A percentile compares a stretch with the other conserved stretches of the same genome.
Conservation (phyloP, 1,140 invertebrate genomes). For the Augochlora pura region DNA sequence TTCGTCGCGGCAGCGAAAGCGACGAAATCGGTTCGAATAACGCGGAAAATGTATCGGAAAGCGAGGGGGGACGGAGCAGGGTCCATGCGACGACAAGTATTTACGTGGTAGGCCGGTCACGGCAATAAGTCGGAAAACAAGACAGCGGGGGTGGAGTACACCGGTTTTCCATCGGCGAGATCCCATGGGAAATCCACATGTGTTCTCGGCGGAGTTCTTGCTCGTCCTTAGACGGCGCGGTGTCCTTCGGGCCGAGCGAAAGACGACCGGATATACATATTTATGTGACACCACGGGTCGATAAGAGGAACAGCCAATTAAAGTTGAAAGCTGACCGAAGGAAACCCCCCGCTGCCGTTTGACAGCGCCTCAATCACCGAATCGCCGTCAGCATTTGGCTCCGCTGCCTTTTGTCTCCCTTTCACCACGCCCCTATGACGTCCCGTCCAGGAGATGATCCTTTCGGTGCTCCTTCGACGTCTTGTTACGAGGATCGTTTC, state of each 20-base stretch:
- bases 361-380: constrained; percentile 36
- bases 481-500: background rate
- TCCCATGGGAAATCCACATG: constrained; percentile 39
- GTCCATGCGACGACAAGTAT: background rate
- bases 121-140: background rate
- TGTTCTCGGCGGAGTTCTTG: constrained; percentile 2
- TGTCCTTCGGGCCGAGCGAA: constrained; percentile 10
- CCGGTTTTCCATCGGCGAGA: constrained; percentile 41
- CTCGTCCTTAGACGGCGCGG: background rate
- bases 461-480: background rate
- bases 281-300: constrained; percentile 63
- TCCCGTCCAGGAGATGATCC: constrained; percentile 1
- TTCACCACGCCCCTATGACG: constrained; percentile 42
- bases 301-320: constrained; percentile 66
- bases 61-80: background rate
- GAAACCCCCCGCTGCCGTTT: constrained; percentile 62
- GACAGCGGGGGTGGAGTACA: constrained; percentile 10
- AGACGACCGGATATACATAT: constrained; percentile 43
- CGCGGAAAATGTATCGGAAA: background rate
- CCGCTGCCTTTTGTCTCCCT: constrained; percentile 23
- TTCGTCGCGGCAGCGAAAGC: too few relatives aligned
- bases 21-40: too few relatives aligned
- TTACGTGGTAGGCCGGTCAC: constrained; percentile 12
- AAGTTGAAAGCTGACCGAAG: constrained; percentile 60
- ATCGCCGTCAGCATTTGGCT: constrained; percentile 18